Conservation (phyloP, 2,797 vertebrate genomes). For the Botia kubotai region DNA sequence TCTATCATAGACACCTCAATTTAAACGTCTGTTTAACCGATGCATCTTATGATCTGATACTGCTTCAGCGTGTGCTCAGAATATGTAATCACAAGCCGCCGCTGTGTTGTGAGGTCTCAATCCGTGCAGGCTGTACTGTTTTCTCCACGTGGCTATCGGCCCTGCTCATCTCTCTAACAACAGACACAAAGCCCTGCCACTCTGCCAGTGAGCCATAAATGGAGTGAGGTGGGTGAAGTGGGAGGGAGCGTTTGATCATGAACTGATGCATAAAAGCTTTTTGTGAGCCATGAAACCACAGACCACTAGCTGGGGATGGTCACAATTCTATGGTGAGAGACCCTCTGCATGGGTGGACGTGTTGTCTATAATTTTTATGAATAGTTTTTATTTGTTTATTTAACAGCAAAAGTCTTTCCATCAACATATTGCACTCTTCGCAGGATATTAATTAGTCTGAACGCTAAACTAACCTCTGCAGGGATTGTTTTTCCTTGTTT, state of each 20-base stretch:
- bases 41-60: slow-evolving; percentile 45
- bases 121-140: slow-evolving; percentile 47
- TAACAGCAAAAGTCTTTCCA: neutral
- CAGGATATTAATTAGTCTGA: neutral
- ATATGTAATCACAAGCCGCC: slow-evolving; percentile 28
- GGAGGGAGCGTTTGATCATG: slow-evolving; percentile 37
- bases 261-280: slow-evolving; percentile 49
- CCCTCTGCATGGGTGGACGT: slow-evolving; percentile 11
- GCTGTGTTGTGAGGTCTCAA: slow-evolving; percentile 54
- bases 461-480: neutral
- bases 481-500: neutral
- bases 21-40: slow-evolving; percentile 48
- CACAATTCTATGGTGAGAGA: slow-evolving; percentile 10
- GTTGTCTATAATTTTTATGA: neutral
- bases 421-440: neutral
- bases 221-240: slow-evolving; percentile 23
- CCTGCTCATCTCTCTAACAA: slow-evolving; percentile 57
- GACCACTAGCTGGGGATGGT: neutral
- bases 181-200: slow-evolving; percentile 61
- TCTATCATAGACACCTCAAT: slow-evolving; percentile 36
- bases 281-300: slow-evolving; percentile 22
- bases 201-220: slow-evolving; percentile 47
- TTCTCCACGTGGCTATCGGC: slow-evolving; percentile 50
- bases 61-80: slow-evolving; percentile 26
- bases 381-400: neutral